Evolutionary conservation across 2,888 invertebrate genomes (phyloP), one percentile per base, ranked within the genome.

Genomic region (Eurois occulta): DNA sequence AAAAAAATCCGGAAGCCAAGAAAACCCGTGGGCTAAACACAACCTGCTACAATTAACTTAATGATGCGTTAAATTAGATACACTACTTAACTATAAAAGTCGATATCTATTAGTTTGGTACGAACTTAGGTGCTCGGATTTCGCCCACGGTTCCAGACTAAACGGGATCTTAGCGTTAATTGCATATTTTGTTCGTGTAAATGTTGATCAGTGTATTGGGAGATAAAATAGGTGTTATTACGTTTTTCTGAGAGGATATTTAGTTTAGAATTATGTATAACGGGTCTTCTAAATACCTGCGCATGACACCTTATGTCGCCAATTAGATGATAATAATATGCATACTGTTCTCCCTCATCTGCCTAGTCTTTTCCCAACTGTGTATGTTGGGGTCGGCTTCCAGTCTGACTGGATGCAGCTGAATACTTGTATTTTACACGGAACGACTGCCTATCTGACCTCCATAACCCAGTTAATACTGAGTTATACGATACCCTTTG

Each of bases 11-110:
- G 85, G 86, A 79, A 79, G 83, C 55, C 64, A 43, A 80, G 46
- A 73, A 64, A 79, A 74, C 13, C 35, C 76, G 84, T 85, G 86
- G 86, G 76, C 41, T 65, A 77, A 81, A 72, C 76, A 73, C 70
- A 84, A 84, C 68, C 46, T 66, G 81, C 48, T 85, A 87, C 81
- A 81, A 83, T 87, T 87, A 73, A 88, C 75, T 81, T 84, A 88
- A 88, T 87, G 84, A 79, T 69, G 82, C 84, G 86, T 87, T 88
- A 87, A 88, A 88, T 86, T 84, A 83, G 87, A 81, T 83, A 86
- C 81, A 84, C 84, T 87, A 84, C 84, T 87, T 86, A 84, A 77
- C 71, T 87, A 84, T 82, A 79, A 83, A 85, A 73, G 77, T 87
- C 75, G 71, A 85, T 84, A 87, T 82, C 81, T 86, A 88, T 86